Evolutionary conservation across 2,113 vertebrate species (phyloP).

Genomic region (Damaliscus lunatus): DNA sequence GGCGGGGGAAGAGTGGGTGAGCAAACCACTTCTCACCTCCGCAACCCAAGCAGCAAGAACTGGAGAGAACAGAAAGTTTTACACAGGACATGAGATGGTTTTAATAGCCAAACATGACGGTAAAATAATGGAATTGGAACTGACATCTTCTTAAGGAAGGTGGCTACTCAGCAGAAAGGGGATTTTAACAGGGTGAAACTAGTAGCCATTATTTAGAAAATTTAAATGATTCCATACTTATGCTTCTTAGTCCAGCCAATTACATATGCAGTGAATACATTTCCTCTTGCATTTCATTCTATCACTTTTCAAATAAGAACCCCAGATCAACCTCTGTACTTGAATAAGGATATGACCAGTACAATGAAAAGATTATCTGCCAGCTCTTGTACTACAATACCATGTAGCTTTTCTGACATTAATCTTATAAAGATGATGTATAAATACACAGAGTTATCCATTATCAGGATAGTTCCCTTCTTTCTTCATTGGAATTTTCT

Average conservation of each 20-base stretch:
- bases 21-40: background rate
- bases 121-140: background rate
- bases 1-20: background rate
- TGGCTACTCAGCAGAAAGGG: background rate
- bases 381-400: background rate
- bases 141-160: background rate
- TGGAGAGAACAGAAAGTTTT: background rate
- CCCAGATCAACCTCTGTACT: background rate
- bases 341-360: background rate
- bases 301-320: background rate
- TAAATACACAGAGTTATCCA: background rate
- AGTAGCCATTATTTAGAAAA: background rate
- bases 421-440: background rate
- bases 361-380: background rate
- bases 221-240: background rate
- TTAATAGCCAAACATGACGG: background rate
- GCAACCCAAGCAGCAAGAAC: background rate
- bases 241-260: background rate
- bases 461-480: background rate
- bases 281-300: background rate
- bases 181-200: constrained; percentile 5
- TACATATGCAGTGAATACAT: background rate
- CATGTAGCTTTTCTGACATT: background rate
- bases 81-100: background rate
- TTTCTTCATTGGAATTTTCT: background rate